Conservation (phyloP, 2,797 vertebrate genomes). For the Diplodus sargus region DNA sequence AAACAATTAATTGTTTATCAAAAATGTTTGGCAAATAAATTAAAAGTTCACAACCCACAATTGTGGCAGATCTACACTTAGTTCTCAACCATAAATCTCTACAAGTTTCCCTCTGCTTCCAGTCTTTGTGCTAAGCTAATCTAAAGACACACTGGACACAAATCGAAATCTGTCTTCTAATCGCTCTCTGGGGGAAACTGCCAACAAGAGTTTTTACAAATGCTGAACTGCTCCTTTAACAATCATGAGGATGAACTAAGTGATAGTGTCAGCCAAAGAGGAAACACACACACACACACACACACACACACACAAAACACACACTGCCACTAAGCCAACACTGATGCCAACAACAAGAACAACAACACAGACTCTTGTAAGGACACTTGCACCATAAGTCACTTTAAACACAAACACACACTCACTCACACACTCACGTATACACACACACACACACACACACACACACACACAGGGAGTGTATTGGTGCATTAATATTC, state of each 20-base stretch:
- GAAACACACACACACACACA: slow-evolving; percentile 31
- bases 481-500: slow-evolving; percentile 76
- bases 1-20: too few species aligned
- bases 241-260: slow-evolving; percentile 35
- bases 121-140: slow-evolving; percentile 14
- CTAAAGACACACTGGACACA: too few species aligned
- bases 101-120: background rate
- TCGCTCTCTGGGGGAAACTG: background rate
- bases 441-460: slow-evolving; percentile 24
- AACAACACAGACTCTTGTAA: slow-evolving; percentile 61
- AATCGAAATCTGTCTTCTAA: background rate
- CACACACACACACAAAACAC: slow-evolving; percentile 26
- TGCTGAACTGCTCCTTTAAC: slow-evolving; percentile 29
- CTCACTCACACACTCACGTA: slow-evolving; percentile 22
- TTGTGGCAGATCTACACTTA: too few species aligned
- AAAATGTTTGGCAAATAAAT: too few species aligned
- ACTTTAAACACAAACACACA: slow-evolving; percentile 39
- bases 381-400: slow-evolving; percentile 67
- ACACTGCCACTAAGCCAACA: background rate
- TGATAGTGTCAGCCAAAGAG: slow-evolving; percentile 30
- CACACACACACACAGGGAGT: slow-evolving; percentile 16
- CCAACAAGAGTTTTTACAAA: background rate
- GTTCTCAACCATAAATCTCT: background rate
- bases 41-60: too few species aligned
- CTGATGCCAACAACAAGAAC: slow-evolving; percentile 61